Conservation (phyloP, 2,888 invertebrate genomes). For the Nephrocerus scutellatus region DNA sequence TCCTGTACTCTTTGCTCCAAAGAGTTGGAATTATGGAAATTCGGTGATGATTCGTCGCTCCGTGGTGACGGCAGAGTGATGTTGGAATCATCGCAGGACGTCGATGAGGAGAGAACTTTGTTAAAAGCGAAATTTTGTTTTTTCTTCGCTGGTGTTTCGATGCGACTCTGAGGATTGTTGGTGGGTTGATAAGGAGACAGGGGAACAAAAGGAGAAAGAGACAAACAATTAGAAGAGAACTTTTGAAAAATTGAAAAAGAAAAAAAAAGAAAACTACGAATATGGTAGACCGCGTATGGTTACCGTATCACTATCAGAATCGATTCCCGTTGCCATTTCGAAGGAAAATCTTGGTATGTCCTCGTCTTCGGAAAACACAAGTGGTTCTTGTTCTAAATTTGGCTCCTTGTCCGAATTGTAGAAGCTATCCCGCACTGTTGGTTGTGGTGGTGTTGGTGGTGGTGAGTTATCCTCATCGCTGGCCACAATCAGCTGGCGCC, state of each 20-base stretch:
- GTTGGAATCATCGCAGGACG: slow-evolving; percentile 38
- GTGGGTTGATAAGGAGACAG: slow-evolving; percentile 12
- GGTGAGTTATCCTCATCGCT: slow-evolving; percentile 13
- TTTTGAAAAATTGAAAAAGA: not conserved
- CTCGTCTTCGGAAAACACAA: slow-evolving; percentile 58
- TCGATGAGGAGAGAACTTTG: slow-evolving; percentile 36
- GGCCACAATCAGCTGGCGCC: slow-evolving; percentile 35
- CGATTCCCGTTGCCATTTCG: slow-evolving; percentile 46
- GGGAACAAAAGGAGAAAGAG: not conserved
- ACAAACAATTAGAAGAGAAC: not conserved
- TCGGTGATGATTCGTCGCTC: slow-evolving; percentile 22
- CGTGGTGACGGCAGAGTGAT: slow-evolving; percentile 33
- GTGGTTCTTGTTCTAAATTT: slow-evolving; percentile 50
- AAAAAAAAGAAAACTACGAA: too few species aligned
- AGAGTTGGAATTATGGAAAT: slow-evolving; percentile 27
- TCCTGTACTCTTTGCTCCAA: slow-evolving; percentile 44
- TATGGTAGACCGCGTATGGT: slow-evolving; percentile 17
- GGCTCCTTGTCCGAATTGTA: slow-evolving; percentile 55
- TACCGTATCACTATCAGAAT: slow-evolving; percentile 49
- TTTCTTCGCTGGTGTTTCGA: slow-evolving; percentile 42
- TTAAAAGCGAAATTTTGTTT: slow-evolving; percentile 37
- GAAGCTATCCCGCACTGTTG: slow-evolving; percentile 53
- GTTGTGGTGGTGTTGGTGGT: not conserved
- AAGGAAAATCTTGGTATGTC: slow-evolving; percentile 49
- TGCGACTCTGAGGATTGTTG: slow-evolving; percentile 46